phyloP scores from a whole-genome alignment of 2,113 vertebrate species.

The Phylloscopus trochilus region DNA sequence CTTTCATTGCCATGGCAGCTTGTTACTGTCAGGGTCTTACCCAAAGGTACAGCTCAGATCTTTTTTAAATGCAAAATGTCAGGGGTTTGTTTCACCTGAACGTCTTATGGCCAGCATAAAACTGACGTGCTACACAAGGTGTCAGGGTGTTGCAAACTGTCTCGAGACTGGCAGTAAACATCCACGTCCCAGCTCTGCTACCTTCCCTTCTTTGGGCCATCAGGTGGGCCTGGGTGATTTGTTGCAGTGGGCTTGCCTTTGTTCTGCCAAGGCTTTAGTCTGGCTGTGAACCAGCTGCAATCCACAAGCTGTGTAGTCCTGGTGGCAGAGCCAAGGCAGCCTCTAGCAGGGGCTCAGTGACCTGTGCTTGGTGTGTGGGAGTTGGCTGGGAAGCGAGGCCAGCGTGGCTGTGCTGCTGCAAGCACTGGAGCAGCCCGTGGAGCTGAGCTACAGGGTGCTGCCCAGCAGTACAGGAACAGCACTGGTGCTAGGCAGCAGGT shows the following conservation, averaged over 20 bases:
- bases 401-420: not conserved
- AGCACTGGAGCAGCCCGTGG: not conserved
- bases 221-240: not conserved
- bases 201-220: not conserved
- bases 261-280: not conserved
- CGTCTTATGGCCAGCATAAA: not conserved
- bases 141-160: not conserved
- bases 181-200: not conserved
- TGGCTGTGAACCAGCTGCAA: not conserved
- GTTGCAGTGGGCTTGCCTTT: not conserved
- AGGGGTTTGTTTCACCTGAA: not conserved
- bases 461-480: not conserved
- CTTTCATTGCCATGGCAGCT: constrained; percentile 33
- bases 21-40: not conserved
- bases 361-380: not conserved
- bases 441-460: not conserved
- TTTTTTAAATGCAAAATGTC: not conserved
- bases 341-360: not conserved
- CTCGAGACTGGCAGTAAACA: not conserved
- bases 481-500: not conserved
- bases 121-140: not conserved
- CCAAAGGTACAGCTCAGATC: not conserved
- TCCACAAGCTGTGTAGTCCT: not conserved
- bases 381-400: not conserved
- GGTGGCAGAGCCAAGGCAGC: not conserved